Conservation (phyloP, 2,797 vertebrate genomes). For the Sphenopsis melanotis region DNA sequence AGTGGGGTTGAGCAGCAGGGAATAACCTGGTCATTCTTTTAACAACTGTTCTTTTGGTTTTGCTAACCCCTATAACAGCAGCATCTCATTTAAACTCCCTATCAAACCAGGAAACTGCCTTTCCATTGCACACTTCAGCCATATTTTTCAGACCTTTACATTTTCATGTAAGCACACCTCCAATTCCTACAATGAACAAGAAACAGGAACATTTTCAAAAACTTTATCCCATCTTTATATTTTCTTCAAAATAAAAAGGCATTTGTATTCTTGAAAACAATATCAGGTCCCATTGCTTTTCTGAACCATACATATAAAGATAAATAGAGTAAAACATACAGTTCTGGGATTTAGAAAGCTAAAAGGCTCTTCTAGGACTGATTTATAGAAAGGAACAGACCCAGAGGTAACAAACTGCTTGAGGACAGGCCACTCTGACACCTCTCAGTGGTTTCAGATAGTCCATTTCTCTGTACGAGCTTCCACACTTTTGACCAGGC, state of each 20-base stretch:
- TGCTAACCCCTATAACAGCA: neutral
- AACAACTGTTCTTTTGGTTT: neutral
- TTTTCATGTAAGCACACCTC: neutral
- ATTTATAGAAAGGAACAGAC: neutral
- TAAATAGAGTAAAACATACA: constrained; percentile 12
- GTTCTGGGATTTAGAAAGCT: neutral
- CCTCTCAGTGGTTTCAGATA: constrained; percentile 70
- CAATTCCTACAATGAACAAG: neutral
- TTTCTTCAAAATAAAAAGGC: constrained; percentile 11
- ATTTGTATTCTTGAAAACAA: neutral
- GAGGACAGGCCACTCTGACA: neutral
- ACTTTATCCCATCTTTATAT: neutral
- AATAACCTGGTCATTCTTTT: neutral
- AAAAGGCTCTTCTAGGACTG: neutral
- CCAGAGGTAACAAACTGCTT: neutral
- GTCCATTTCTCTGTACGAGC: constrained; percentile 88
- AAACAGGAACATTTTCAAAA: neutral
- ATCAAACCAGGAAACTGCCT: neutral
- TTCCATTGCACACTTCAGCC: neutral
- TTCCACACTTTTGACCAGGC: constrained; percentile 85
- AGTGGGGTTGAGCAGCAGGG: neutral
- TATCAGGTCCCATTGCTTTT: neutral
- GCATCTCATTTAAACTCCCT: neutral
- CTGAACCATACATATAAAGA: neutral
- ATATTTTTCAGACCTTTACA: neutral